Evolutionary conservation across 2,113 vertebrate genomes (phyloP), one percentile per base, ranked within the genome.

Genomic region (Arvicanthis niloticus): DNA sequence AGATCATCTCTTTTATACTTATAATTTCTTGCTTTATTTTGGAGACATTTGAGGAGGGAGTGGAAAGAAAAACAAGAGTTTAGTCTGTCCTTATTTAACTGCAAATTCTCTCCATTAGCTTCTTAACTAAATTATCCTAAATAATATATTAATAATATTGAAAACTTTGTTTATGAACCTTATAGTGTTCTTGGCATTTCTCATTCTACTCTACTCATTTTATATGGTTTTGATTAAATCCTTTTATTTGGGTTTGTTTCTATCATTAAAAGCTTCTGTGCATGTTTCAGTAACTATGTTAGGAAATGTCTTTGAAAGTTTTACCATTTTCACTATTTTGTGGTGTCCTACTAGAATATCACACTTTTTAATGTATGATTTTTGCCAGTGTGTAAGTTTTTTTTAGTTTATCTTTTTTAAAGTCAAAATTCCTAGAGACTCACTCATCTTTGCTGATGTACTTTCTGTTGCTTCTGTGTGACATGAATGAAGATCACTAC

Each of bases 321-420:
- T 95, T 96, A 90, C 78, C 77, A 76, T 53, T n/a, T 91, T 45
- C 48, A n/a, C 67, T 86, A 7, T 93, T 93, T 92, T 86, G 53
- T 53, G 29, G 5, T 78, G 6, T 80, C 21, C 89, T 88, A 45
- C 93, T 88, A 70, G 51, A 89, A 86, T 86, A 88, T 96, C 45
- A 73, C 85, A 82, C 67, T 93, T 37, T 37, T 70, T 96, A 88
- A 22, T 76, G 3, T 84, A 3, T 89, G 82, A 37, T 81, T 93
- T 91, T 91, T 91, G 84, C 76, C 84, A 93, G 76, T 68, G 70
- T 80, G 88, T 91, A 91, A 70, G 88, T 95, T 91, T 48, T 56
- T 62, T 84, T 95, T 84, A 76, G 84, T 91, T 97, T 95, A 94
- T 96, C 13, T 42, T 91, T 93, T 97, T 94, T 85, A 96, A 84